Evolutionary conservation across 2,797 vertebrate genomes (phyloP).

Genomic region (Microhierax caerulescens): DNA sequence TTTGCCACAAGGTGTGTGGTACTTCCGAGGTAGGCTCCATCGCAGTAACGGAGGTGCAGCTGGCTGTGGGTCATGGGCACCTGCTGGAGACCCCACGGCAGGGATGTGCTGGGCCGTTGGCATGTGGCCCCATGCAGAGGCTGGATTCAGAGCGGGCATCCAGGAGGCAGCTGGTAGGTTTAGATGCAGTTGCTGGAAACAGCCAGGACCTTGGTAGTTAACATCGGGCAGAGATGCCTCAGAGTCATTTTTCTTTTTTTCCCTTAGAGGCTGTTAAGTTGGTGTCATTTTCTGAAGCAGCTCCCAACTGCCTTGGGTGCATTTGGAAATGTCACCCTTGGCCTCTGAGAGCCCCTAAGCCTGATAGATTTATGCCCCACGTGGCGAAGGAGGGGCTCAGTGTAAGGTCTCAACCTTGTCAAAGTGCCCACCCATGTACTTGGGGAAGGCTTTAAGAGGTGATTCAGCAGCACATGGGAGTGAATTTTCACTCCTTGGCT

Average conservation of each 20-base stretch:
- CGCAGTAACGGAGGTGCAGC: fast-evolving
- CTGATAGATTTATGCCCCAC: not conserved
- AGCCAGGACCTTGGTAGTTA: not conserved
- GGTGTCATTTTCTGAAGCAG: not conserved
- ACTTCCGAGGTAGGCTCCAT: not conserved
- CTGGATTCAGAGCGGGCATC: not conserved
- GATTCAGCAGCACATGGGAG: not conserved
- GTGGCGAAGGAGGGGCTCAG: not conserved
- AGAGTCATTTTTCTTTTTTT: not conserved
- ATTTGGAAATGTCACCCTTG: not conserved
- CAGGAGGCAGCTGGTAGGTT: not conserved
- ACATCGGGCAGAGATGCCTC: not conserved
- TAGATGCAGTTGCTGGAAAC: not conserved
- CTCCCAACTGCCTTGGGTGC: not conserved
- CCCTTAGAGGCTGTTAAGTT: not conserved
- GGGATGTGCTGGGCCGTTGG: not conserved
- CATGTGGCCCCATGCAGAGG: fast-evolving
- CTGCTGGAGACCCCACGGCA: fast-evolving
- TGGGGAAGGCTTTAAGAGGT: not conserved
- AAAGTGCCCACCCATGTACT: not conserved
- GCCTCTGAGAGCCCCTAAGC: not conserved
- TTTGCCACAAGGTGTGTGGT: fast-evolving
- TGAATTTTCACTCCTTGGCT: not conserved
- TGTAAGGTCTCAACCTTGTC: not conserved
- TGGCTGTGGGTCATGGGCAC: not conserved